Conservation (phyloP, 2,797 vertebrate species). For the Staurois parvus region DNA sequence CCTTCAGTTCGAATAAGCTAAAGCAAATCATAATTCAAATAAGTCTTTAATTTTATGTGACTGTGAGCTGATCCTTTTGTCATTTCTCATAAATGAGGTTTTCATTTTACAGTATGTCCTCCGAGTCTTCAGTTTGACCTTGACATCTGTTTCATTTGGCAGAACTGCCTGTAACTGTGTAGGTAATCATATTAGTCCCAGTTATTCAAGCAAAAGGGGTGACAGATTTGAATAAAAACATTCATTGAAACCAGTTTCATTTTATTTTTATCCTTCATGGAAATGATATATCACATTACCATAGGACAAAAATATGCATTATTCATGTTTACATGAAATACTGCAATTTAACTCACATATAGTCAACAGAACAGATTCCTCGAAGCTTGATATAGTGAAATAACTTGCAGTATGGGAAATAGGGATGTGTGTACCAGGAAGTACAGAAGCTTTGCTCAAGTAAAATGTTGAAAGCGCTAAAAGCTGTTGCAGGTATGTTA, state of each 20-base stretch:
- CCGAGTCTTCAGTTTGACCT: slow-evolving; percentile 46
- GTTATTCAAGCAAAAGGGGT: slow-evolving; percentile 52
- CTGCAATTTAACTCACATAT: no score
- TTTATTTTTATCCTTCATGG: not conserved
- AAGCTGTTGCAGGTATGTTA: no score
- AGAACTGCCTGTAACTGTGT: slow-evolving; percentile 39
- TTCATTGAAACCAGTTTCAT: slow-evolving; percentile 30
- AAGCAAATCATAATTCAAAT: not conserved
- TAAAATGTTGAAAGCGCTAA: no score
- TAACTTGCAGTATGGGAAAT: no score
- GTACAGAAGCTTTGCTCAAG: no score
- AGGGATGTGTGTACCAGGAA: no score
- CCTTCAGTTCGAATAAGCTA: not conserved
- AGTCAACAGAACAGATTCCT: no score
- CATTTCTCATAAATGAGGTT: slow-evolving; percentile 18
- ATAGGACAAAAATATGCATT: no score
- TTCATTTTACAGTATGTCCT: slow-evolving; percentile 40
- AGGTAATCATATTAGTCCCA: slow-evolving; percentile 52
- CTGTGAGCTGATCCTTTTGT: slow-evolving; percentile 23
- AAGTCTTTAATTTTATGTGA: slow-evolving; percentile 12
- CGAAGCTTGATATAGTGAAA: no score
- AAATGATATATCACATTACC: not conserved
- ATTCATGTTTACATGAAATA: no score
- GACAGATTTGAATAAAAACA: slow-evolving; percentile 40
- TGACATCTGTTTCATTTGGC: slow-evolving; percentile 58